Base-by-base conservation (phyloP, 2,113 vertebrate species). In the Trochalopteron elliotii region DNA sequence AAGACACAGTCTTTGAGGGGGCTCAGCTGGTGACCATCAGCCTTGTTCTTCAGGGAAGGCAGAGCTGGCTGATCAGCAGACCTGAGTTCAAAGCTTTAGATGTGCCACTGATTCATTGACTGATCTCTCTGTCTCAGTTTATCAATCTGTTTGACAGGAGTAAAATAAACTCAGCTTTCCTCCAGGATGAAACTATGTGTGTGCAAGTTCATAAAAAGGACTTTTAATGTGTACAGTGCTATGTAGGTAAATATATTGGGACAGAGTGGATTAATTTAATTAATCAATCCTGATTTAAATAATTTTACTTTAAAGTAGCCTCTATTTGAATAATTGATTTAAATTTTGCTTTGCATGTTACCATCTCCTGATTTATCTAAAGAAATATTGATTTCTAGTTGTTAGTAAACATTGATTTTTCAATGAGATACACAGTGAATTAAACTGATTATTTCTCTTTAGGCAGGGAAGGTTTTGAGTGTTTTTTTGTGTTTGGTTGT, bases 321-420 rank as follows among this genome's bases (percentile, higher is more conserved):
- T 84, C 18, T 35, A 3, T 83, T 80, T 96, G 71, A 89, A 80
- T 96, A 92, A 90, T 39, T 94, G 75, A 86, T 88, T 86, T 74
- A 80, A 85, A 83, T 94, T 91, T 93, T 82, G 55, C 53, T 87
- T 83, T 94, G n/a, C 1, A 0, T 83, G 44, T 76, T 90, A 69
- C 55, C 7, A 3, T 93, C 75, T 93, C 35, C 10, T 83, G 82
- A 70, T 80, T 83, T 85, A 69, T 76, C 87, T 93, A 63, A 91
- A 82, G 74, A 95, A 91, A 77, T 53, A 69, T 33, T 89, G 74
- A 76, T 90, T 93, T 85, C 78, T 84, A 31, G n/a, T 87, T 93
- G 64, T 93, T 93, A 83, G 82, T 74, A 80, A 90, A 50, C 59
- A 92, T 83, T 78, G 92, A 94, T 94, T 97, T 90, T 90, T 59